phyloP scores from a whole-genome alignment of 1,140 invertebrate species.

The Drosophila arawakana region DNA sequence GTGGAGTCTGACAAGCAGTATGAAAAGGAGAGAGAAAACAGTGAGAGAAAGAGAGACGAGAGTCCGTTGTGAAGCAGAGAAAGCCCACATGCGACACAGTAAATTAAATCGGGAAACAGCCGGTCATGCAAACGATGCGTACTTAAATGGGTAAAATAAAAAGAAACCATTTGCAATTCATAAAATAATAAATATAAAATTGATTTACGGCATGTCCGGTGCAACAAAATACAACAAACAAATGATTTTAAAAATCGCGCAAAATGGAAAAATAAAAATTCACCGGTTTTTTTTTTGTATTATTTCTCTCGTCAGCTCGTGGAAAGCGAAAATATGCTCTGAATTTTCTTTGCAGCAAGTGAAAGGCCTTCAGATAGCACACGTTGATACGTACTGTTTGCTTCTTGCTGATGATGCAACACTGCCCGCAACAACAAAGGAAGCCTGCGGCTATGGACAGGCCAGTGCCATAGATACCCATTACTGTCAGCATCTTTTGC shows the following conservation, averaged over 20 bases:
- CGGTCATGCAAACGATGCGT: slow-evolving; percentile 66
- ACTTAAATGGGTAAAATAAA: slow-evolving; percentile 64
- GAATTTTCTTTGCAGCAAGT: slow-evolving; percentile 63
- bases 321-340: slow-evolving; percentile 68
- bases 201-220: slow-evolving; percentile 73
- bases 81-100: slow-evolving; percentile 53
- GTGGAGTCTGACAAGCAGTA: neutral
- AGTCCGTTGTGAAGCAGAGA: neutral
- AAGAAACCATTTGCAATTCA: slow-evolving; percentile 69
- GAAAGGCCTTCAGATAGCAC: slow-evolving; percentile 39
- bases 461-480: neutral
- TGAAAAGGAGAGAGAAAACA: neutral
- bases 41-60: neutral
- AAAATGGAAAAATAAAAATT: slow-evolving; percentile 23
- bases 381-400: neutral
- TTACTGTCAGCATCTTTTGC: neutral
- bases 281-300: too few species aligned
- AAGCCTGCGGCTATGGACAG: neutral
- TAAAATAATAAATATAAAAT: slow-evolving; percentile 83
- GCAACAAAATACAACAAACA: slow-evolving; percentile 20
- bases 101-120: slow-evolving; percentile 75
- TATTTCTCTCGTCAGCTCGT: slow-evolving; percentile 3
- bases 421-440: slow-evolving; percentile 1
- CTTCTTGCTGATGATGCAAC: slow-evolving; percentile 20
- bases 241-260: neutral